A percentile compares a stretch with the other conserved stretches of the same genome.
These are phyloP conservation scores for Stegodyphus dumicola DNA, from an alignment of 1,140 invertebrate genomes.

Conservation along the genomic window DNA sequence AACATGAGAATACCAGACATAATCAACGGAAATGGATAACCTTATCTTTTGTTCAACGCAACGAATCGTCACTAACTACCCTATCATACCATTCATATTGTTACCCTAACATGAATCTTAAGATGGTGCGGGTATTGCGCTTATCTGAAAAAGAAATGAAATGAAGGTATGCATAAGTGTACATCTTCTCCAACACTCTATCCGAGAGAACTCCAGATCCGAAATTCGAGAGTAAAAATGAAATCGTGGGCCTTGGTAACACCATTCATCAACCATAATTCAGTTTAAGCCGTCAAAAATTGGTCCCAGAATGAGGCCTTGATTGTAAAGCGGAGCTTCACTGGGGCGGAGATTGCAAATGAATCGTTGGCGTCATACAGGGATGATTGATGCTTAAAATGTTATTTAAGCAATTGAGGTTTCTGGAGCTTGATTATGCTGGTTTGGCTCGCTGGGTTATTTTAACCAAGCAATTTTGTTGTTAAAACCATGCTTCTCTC, in stretches of 20 bases:
- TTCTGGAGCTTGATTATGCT: background rate
- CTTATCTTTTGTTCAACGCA: too few relatives aligned
- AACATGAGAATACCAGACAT: too few relatives aligned
- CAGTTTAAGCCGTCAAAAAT: conserved; percentile 47
- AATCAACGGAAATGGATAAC: too few relatives aligned
- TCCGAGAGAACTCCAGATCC: background rate
- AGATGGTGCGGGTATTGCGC: too few relatives aligned
- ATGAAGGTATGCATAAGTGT: too few relatives aligned
- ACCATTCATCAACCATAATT: conserved; percentile 43
- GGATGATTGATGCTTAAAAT: conserved; percentile 36
- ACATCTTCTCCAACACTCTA: background rate
- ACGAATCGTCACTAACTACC: too few relatives aligned
- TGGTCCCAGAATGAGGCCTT: conserved; percentile 20
- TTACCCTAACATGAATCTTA: too few relatives aligned
- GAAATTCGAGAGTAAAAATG: conserved; percentile 21
- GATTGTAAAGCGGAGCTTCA: conserved; percentile 29
- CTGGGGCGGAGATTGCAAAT: conserved; percentile 29
- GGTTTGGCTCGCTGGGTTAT: background rate
- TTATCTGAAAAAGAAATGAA: too few relatives aligned
- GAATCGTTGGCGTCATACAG: conserved; percentile 36
- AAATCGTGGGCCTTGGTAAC: conserved; percentile 15
- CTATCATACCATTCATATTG: too few relatives aligned
- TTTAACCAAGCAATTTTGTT: background rate
- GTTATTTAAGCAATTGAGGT: conserved; percentile 43
- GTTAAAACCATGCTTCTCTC: too few relatives aligned